phyloP scores from a whole-genome alignment of 2,797 vertebrate species.

The Cossypha polioptera region DNA sequence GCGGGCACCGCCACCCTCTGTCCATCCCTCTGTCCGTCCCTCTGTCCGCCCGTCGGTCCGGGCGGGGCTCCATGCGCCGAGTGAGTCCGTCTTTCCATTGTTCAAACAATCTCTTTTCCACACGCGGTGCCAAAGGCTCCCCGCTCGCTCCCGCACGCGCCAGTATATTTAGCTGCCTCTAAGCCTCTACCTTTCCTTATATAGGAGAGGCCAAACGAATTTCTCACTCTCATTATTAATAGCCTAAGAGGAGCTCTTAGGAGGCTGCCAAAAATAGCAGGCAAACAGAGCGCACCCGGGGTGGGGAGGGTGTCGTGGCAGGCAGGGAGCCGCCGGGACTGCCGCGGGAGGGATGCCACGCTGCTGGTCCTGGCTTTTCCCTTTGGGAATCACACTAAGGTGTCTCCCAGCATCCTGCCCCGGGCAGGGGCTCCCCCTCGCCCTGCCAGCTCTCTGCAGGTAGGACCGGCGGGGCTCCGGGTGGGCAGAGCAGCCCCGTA shows the following conservation, averaged over 20 bases:
- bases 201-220: slow-evolving; percentile 74
- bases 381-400: not conserved
- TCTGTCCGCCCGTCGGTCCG: not conserved
- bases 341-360: not conserved
- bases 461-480: not conserved
- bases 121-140: slow-evolving; percentile 52
- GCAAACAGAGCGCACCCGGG: slow-evolving; percentile 46
- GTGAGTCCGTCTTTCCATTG: slow-evolving; percentile 54
- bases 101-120: slow-evolving; percentile 69
- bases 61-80: not conserved
- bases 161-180: slow-evolving; percentile 64
- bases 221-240: slow-evolving; percentile 72
- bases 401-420: not conserved
- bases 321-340: not conserved
- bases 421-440: not conserved
- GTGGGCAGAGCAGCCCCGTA: not conserved
- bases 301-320: not conserved
- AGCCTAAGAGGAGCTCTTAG: slow-evolving; percentile 59
- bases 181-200: slow-evolving; percentile 74
- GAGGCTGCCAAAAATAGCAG: slow-evolving; percentile 73
- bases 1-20: accelerated
- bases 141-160: slow-evolving; percentile 7
- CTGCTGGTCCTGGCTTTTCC: not conserved
- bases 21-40: not conserved
- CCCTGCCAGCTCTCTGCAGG: not conserved